These are phyloP conservation scores for Glossophaga mutica DNA, from an alignment of 2,797 vertebrate species.

Conservation along the genomic window DNA sequence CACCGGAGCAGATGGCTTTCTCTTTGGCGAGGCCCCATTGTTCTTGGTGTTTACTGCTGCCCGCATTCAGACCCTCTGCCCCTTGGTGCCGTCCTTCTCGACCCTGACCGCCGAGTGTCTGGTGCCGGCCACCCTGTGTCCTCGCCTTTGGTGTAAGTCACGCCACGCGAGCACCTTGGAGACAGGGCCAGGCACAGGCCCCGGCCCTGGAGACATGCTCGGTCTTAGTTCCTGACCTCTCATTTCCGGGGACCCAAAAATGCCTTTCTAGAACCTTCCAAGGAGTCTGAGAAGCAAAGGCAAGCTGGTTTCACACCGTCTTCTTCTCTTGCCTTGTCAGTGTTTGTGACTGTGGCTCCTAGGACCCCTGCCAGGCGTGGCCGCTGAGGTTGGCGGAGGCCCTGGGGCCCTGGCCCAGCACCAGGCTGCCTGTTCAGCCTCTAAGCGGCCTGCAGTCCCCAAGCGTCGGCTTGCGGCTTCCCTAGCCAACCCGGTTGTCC, in stretches of 20 bases:
- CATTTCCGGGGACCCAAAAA: neutral
- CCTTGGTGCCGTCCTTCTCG: rapidly evolving
- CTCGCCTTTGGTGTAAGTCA: neutral
- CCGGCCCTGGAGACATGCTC: rapidly evolving
- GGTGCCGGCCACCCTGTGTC: rapidly evolving
- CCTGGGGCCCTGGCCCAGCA: neutral
- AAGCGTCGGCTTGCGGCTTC: neutral
- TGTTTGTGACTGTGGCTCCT: constrained; percentile 18
- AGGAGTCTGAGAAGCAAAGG: neutral
- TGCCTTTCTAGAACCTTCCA: neutral
- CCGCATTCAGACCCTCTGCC: neutral
- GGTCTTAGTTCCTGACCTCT: neutral
- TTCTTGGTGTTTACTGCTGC: neutral
- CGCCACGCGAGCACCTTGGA: neutral
- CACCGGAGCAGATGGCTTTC: too few relatives aligned
- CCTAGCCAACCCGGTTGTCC: rapidly evolving
- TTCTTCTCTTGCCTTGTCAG: neutral
- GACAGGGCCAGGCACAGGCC: neutral
- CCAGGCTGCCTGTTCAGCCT: neutral
- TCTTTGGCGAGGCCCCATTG: neutral
- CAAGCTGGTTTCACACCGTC: neutral
- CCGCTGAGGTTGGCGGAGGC: neutral
- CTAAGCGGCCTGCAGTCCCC: rapidly evolving
- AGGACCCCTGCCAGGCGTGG: neutral
- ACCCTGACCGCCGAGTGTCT: rapidly evolving